A percentile compares a stretch with the other conserved stretches of the same genome.
phyloP scores from a whole-genome alignment of 53 echinoderm and acorn worm species.

The Glandiceps talaboti region DNA sequence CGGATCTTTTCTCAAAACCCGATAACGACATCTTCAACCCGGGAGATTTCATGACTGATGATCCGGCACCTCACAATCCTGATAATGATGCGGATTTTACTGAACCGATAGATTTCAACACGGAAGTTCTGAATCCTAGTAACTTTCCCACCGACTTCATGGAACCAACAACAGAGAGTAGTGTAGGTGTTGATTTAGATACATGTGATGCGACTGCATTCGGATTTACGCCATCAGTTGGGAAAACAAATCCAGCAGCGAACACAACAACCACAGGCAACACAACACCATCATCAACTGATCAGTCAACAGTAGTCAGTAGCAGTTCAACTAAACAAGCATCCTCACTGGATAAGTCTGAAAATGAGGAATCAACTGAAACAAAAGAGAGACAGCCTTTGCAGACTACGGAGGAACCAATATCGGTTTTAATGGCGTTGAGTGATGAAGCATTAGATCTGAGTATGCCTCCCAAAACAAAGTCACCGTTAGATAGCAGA shows the following conservation, averaged over 20 bases:
- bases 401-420: background rate
- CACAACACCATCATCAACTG: too few relatives aligned
- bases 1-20: conserved; percentile 26
- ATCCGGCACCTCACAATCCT: background rate
- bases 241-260: background rate
- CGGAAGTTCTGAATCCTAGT: conserved; percentile 35
- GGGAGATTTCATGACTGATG: conserved; percentile 33
- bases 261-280: background rate
- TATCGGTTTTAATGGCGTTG: background rate
- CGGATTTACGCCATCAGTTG: background rate
- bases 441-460: background rate
- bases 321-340: background rate
- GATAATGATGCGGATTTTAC: conserved; percentile 27
- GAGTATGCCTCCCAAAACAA: background rate
- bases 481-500: background rate
- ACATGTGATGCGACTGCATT: conserved; percentile 37
- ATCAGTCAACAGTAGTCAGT: too few relatives aligned
- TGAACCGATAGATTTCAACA: conserved; percentile 52
- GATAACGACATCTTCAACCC: conserved; percentile 37
- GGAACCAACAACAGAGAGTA: conserved; percentile 12
- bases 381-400: background rate
- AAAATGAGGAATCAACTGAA: background rate
- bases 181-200: conserved; percentile 19
- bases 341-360: background rate
- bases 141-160: conserved; percentile 53